These are phyloP conservation scores for Thalassophryne amazonica DNA, from an alignment of 2,797 vertebrate species.

Conservation along the genomic window DNA sequence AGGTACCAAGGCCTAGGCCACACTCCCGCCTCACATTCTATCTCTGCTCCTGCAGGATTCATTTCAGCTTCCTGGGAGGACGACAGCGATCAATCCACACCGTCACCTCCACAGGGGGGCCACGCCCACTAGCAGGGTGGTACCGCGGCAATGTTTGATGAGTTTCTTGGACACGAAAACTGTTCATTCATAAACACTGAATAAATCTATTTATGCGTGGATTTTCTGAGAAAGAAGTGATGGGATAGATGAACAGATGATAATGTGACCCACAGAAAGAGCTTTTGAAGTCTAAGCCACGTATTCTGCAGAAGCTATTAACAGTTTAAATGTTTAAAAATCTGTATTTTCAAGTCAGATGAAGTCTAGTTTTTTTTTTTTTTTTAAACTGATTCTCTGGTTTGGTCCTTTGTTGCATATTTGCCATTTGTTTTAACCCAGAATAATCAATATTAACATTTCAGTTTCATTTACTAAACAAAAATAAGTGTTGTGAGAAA, in stretches of 20 bases:
- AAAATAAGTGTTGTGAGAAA: no score
- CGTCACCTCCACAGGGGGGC: background rate
- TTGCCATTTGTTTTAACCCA: no score
- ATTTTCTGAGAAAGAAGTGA: background rate
- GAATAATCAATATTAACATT: no score
- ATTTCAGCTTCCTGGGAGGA: conserved; percentile 47
- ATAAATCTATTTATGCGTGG: background rate
- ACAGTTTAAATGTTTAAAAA: conserved; percentile 19
- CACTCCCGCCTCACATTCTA: conserved; percentile 54
- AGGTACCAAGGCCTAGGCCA: conserved; percentile 63
- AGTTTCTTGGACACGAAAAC: background rate
- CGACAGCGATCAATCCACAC: conserved; percentile 21
- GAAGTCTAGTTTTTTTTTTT: no score
- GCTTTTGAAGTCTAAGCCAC: conserved; percentile 26
- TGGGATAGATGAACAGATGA: background rate
- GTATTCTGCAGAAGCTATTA: conserved; percentile 1
- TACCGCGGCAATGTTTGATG: background rate
- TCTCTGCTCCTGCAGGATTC: conserved; percentile 58
- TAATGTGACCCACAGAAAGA: background rate
- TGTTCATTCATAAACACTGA: background rate
- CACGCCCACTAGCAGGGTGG: background rate
- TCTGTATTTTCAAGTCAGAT: conserved; percentile 25
- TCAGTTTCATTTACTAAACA: no score
- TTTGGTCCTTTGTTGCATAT: no score
- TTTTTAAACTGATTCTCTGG: no score